Base-by-base conservation (phyloP, 2,113 vertebrate species). In the Bombycilla garrulus region DNA sequence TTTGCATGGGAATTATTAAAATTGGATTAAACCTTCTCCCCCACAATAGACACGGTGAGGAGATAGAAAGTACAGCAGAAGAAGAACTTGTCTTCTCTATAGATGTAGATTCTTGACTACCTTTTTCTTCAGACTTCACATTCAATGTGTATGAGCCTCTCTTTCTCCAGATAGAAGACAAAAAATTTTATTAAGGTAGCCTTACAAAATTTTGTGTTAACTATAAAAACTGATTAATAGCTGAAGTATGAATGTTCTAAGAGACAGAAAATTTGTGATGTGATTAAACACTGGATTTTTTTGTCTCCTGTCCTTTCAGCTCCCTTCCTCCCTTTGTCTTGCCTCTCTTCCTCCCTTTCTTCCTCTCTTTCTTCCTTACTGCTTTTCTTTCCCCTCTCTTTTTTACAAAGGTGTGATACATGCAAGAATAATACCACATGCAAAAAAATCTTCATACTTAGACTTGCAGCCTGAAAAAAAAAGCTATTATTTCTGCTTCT, bases 101-200 rank as follows among this genome's bases (percentile, higher is more conserved):
- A 66, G 15, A 8, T 61, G 12, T 5, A 85, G 20, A 28, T 69
- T 69, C 40, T 51, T 38, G 35, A 13, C 9, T 3, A 24, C 1
- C 1, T 74, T 8, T 38, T 61, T 6, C 33, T 48, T 18, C 31
- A 61, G 20, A 48, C 2, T 70, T 65, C 31, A 35, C 2, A 70
- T 70, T 20, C 15, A 61, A 19, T n/a, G 5, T 25, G 5, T 21
- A 48, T 40, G 42, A 84, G 50, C 1, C 4, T 12, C 6, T 48
- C 5, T 38, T 76, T 47, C 79, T 65, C 48, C 51, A 45, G 31
- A 83, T 12, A 51, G 6, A 74, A 65, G 5, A 31, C 2, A 56
- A 0, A 2, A 12, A 19, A 35, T 61, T 74, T 83, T 38, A 61
- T 33, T 38, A 66, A 69, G 4, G 2, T 9, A 4, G 0, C 5